Conservation (phyloP, 92 coral and sea anemone genomes). For the Phenganax stokvisi region DNA sequence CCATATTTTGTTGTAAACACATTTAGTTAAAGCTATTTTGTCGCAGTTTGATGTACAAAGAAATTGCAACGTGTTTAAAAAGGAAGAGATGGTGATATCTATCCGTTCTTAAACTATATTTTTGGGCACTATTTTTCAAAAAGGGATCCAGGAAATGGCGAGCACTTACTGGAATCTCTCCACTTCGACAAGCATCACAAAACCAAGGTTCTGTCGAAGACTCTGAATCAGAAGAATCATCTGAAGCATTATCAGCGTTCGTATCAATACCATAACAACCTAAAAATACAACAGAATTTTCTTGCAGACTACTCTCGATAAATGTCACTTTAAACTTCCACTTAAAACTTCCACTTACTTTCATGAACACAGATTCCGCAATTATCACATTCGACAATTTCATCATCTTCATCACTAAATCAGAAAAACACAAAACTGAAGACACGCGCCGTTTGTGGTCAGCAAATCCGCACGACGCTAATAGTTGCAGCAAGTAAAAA, state of each 20-base stretch:
- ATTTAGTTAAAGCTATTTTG: no score
- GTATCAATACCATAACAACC: conserved; percentile 96
- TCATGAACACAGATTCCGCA: conserved; percentile 97
- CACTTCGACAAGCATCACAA: conserved; percentile 93
- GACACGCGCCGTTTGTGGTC: background rate
- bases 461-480: background rate
- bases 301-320: background rate
- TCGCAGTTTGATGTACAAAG: no score
- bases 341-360: conserved; percentile 47
- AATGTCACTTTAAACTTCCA: background rate
- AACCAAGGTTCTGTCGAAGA: conserved; percentile 99
- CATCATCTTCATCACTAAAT: conserved; percentile 98
- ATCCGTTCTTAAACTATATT: no score
- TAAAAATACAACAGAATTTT: conserved; percentile 9
- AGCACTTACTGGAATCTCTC: conserved; percentile 74
- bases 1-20: no score
- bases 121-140: no score
- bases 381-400: conserved; percentile 93
- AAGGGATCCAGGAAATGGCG: no score
- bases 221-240: conserved; percentile 83
- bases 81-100: no score
- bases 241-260: conserved; percentile 74
- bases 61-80: no score
- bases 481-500: background rate
- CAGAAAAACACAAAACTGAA: conserved; percentile 3